Evolutionary conservation across 1,140 invertebrate genomes (phyloP).

Genomic region (silkworm (Bombyx mori)): DNA sequence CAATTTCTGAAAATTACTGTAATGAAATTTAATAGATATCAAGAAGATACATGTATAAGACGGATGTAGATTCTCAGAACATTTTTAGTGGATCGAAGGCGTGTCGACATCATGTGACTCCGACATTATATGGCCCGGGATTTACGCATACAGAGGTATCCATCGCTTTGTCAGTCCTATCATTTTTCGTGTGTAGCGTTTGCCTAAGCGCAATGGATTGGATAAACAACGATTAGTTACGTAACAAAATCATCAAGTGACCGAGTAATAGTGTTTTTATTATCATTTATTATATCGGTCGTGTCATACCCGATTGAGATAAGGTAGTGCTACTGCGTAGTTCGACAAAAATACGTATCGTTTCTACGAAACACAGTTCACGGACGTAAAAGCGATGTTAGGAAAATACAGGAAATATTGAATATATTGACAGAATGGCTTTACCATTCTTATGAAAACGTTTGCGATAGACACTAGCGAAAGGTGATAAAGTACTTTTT

Average conservation of each 20-base stretch:
- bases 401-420: too few relatives aligned
- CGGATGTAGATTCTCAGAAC: not conserved
- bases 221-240: conserved; percentile 13
- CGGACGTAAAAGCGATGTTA: too few relatives aligned
- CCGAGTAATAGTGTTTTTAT: conserved; percentile 43
- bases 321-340: conserved; percentile 49
- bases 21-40: conserved; percentile 1
- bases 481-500: not conserved
- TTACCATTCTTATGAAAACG: too few relatives aligned
- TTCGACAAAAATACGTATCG: conserved; percentile 37
- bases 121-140: conserved; percentile 10
- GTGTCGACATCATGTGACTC: conserved; percentile 24
- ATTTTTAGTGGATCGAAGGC: conserved; percentile 15
- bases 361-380: conserved; percentile 10
- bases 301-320: conserved; percentile 46
- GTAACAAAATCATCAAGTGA: conserved; percentile 23
- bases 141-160: conserved; percentile 5
- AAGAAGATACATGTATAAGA: too few relatives aligned
- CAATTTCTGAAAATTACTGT: conserved; percentile 14
- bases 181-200: conserved; percentile 1
- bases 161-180: conserved; percentile 11
- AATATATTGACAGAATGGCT: too few relatives aligned
- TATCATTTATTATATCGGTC: conserved; percentile 49
- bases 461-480: conserved; percentile 2
- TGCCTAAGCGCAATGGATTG: conserved; percentile 25